phyloP scores from a whole-genome alignment of 2,888 invertebrate genomes.

The Lamellibrachia columna region DNA sequence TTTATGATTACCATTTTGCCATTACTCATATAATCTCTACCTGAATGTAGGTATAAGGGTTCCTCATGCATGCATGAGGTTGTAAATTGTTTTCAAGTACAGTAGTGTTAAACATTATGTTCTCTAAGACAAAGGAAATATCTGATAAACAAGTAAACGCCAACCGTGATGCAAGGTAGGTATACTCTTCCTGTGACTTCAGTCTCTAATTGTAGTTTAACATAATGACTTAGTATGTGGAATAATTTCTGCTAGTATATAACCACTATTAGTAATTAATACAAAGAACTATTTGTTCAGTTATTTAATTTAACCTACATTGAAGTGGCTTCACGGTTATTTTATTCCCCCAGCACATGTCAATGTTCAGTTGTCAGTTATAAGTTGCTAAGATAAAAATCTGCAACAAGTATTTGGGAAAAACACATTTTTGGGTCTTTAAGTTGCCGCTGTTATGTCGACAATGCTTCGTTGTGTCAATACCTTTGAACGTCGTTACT shows the following conservation, averaged over 20 bases:
- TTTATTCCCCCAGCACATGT: background rate
- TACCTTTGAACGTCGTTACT: background rate
- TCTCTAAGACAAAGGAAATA: background rate
- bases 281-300: background rate
- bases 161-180: slow-evolving; percentile 16
- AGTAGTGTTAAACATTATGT: background rate
- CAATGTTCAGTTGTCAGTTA: background rate
- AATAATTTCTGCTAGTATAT: background rate
- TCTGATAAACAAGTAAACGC: background rate
- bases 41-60: background rate
- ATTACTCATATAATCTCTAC: background rate
- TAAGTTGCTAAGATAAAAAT: background rate
- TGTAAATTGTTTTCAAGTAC: background rate
- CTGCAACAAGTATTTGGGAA: background rate
- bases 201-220: background rate
- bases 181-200: background rate
- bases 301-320: background rate
- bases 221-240: background rate
- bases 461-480: background rate
- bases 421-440: background rate
- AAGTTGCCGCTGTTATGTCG: background rate
- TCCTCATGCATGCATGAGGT: background rate
- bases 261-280: background rate
- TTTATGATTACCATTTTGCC: background rate
- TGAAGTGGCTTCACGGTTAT: background rate